Base-by-base conservation (phyloP, 1,140 invertebrate genomes). In the Halesus radiatus region DNA sequence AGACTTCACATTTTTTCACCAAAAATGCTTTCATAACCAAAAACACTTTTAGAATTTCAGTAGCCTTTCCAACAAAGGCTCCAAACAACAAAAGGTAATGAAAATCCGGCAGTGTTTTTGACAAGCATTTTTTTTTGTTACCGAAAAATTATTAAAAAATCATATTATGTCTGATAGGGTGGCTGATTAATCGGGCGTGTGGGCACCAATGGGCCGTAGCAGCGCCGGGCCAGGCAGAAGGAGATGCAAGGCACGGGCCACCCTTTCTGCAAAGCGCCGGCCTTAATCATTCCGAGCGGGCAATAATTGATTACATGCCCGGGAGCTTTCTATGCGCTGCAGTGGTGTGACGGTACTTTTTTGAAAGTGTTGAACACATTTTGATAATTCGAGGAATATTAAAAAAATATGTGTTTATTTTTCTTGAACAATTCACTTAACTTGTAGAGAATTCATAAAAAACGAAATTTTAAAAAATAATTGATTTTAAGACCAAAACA, bases 121-220 rank as follows among this genome's bases (percentile, higher is more conserved):
- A 60, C 56, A 60, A 20, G 15, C n/a, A 22, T 20, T 22, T 22
- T 60, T 60, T 60, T 22, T 60, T 22, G 37, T 13, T 45, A 13
- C 37, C 10, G 54, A 23, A 60, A 20, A 60, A 13, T 32, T 16
- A 13, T 66, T 66, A n/a, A 26, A 66, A 32, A 66, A 66, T 66
- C 62, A 29, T 29, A 29, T 66, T 66, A 66, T 66, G 26, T 29
- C n/a, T 66, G 29, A 32, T 66, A 66, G 22, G 62, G 29, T 66
- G 29, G 29, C 62, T 66, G 62, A 66, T 66, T 66, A 32, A 66
- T 66, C 62, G 62, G n/a, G 62, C 62, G 62, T 29, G 62, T 66
- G 62, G 62, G 62, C 62, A 66, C 62, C 62, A 66, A 66, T 66
- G 29, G 62, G 62, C 10, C 13, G 62, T 7, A 66, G 22, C 29